Conservation (phyloP, 1,140 invertebrate species). For the Neelides sp. region DNA sequence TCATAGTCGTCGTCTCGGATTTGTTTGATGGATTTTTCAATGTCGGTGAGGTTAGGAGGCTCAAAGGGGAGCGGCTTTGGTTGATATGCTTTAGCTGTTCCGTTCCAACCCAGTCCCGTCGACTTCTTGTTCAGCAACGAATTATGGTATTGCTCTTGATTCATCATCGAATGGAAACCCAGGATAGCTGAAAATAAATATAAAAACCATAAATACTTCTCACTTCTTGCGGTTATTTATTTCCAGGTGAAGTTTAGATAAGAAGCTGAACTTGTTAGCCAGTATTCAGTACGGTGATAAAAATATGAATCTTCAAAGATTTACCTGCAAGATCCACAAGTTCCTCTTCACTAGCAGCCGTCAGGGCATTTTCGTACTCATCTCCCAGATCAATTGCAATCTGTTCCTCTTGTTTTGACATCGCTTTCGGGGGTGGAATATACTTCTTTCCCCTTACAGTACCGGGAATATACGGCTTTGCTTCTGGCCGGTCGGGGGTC, state of each 20-base stretch:
- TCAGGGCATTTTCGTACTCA: slow-evolving; percentile 88
- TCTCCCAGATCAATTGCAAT: slow-evolving; percentile 86
- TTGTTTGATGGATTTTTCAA: slow-evolving; percentile 76
- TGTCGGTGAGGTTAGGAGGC: slow-evolving; percentile 85
- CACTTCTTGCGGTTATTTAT: neutral
- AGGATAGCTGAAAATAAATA: slow-evolving; percentile 65
- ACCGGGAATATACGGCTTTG: slow-evolving; percentile 83
- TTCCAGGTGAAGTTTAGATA: neutral
- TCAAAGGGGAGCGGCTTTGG: slow-evolving; percentile 80
- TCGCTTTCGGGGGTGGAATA: slow-evolving; percentile 63
- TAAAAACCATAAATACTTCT: slow-evolving; percentile 2
- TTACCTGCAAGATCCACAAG: slow-evolving; percentile 95
- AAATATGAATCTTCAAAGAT: slow-evolving; percentile 15
- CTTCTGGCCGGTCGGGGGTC: slow-evolving; percentile 92
- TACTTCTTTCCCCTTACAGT: slow-evolving; percentile 85
- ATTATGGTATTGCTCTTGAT: slow-evolving; percentile 98
- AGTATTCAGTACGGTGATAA: neutral
- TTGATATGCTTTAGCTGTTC: slow-evolving; percentile 84
- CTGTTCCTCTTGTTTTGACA: slow-evolving; percentile 73
- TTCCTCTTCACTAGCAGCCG: slow-evolving; percentile 85
- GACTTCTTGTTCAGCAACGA: slow-evolving; percentile 67
- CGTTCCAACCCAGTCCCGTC: slow-evolving; percentile 74
- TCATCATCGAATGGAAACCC: slow-evolving; percentile 99
- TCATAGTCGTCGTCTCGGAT: slow-evolving; percentile 76
- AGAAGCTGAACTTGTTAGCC: neutral